phyloP scores from a whole-genome alignment of 2,888 invertebrate species.

The Diarsia rubi region DNA sequence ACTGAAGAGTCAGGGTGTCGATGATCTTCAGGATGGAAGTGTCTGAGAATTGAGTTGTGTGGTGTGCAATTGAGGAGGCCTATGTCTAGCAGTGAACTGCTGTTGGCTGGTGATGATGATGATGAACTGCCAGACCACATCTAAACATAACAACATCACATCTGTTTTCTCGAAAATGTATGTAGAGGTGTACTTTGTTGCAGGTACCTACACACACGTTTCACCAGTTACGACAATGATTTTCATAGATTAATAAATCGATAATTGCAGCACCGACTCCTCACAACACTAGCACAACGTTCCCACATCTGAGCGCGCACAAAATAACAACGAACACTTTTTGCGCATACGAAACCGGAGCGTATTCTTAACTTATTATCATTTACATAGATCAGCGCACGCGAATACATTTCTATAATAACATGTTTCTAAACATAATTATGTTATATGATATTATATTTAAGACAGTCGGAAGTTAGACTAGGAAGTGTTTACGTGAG shows the following conservation, averaged over 20 bases:
- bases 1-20: too few relatives aligned
- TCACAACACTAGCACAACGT: constrained; percentile 63
- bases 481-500: constrained; percentile 54
- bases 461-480: constrained; percentile 40
- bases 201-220: background rate
- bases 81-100: too few relatives aligned
- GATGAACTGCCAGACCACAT: background rate
- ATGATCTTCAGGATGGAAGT: too few relatives aligned
- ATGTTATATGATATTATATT: constrained; percentile 50
- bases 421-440: constrained; percentile 53
- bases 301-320: constrained; percentile 70
- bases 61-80: too few relatives aligned
- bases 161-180: background rate
- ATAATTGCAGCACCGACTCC: background rate
- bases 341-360: constrained; percentile 69
- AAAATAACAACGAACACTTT: constrained; percentile 68
- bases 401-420: constrained; percentile 61
- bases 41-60: too few relatives aligned
- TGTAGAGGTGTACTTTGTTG: background rate
- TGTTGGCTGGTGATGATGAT: too few relatives aligned
- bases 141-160: background rate
- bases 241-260: background rate
- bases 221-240: background rate
- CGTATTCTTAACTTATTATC: constrained; percentile 68
- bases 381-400: constrained; percentile 71